A percentile compares a stretch with the other conserved stretches of the same genome.
Evolutionary conservation across 2,888 invertebrate species (phyloP).

Genomic region (Syrista parreyssii): DNA sequence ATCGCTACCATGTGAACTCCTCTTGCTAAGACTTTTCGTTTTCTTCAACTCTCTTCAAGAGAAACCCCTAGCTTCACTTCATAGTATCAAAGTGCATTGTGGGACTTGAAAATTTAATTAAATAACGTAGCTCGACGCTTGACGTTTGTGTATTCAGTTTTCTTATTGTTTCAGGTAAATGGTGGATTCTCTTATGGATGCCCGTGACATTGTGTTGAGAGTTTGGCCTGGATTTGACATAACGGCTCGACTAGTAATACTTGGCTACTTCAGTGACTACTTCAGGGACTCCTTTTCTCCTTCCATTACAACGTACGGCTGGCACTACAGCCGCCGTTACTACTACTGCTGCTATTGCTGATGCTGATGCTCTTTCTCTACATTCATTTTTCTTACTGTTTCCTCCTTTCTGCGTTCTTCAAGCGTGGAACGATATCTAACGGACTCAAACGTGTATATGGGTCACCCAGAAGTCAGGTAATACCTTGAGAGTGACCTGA

Average conservation of each 20-base stretch:
- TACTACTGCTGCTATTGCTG: not conserved
- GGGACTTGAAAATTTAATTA: not conserved
- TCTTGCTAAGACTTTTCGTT: not conserved
- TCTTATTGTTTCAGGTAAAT: no score
- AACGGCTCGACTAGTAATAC: conserved; percentile 38
- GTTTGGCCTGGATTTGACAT: conserved; percentile 46
- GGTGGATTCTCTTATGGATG: conserved; percentile 34
- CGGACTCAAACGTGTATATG: conserved; percentile 32
- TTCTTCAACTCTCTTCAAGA: not conserved
- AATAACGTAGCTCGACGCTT: not conserved
- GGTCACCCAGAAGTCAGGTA: conserved; percentile 20
- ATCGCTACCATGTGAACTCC: not conserved
- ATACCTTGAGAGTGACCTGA: not conserved
- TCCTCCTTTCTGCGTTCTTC: conserved; percentile 1
- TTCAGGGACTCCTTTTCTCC: not conserved
- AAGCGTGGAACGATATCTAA: conserved; percentile 38
- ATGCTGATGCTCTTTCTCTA: not conserved
- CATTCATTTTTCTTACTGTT: not conserved
- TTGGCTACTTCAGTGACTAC: not conserved
- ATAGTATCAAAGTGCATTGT: not conserved
- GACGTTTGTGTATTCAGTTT: not conserved
- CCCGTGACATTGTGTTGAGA: conserved; percentile 15
- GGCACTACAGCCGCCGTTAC: not conserved
- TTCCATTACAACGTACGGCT: not conserved
- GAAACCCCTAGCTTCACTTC: not conserved